Conservation (phyloP, 2,113 vertebrate genomes). For the Chroicocephalus ridibundus region DNA sequence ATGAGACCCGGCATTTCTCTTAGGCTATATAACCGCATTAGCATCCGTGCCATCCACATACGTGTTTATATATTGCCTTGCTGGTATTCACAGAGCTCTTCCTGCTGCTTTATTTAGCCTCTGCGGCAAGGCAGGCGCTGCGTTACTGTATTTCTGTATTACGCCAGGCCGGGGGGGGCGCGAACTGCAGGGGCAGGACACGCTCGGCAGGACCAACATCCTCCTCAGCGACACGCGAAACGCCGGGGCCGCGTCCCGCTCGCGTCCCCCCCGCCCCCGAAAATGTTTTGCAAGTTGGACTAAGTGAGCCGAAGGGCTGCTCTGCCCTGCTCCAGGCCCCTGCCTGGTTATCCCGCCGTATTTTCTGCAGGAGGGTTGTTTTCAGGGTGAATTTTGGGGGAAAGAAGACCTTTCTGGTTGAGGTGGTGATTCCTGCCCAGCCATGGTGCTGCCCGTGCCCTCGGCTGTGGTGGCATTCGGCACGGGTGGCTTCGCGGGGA, state of each 20-base stretch:
- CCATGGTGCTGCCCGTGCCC: rapidly evolving
- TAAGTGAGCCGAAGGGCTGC: rapidly evolving
- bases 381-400: rapidly evolving
- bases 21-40: rapidly evolving
- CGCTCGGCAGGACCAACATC: background rate
- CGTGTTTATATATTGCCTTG: slow-evolving; percentile 20
- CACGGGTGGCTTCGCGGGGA: rapidly evolving
- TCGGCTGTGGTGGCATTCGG: rapidly evolving
- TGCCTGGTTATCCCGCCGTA: rapidly evolving
- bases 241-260: rapidly evolving
- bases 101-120: slow-evolving; percentile 64
- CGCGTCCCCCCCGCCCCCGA: rapidly evolving
- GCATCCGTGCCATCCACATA: background rate
- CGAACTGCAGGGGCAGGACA: background rate
- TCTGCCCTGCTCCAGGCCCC: background rate
- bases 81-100: slow-evolving; percentile 30
- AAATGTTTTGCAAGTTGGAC: background rate
- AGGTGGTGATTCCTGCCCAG: background rate
- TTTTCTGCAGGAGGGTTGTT: background rate
- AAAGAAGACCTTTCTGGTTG: background rate
- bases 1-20: rapidly evolving
- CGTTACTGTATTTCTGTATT: background rate
- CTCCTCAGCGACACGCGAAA: background rate
- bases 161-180: background rate
- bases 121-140: slow-evolving; percentile 34